Evolutionary conservation across 1,140 invertebrate species (phyloP).

Genomic region (Magallana ariakensis): DNA sequence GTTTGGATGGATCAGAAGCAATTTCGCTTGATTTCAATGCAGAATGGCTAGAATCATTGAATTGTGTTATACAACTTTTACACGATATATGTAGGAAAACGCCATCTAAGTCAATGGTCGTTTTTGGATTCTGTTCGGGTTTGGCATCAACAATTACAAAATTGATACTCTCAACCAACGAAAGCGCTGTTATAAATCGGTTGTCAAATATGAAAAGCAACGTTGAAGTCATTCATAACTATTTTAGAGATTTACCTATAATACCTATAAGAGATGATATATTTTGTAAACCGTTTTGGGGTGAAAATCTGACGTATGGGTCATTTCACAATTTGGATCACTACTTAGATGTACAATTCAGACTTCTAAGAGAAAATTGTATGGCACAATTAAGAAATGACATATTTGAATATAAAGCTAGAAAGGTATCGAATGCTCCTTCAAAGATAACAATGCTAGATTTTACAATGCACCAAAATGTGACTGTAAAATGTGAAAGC

Average conservation of each 20-base stretch:
- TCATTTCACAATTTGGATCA: conserved; percentile 84
- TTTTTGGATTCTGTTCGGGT: background rate
- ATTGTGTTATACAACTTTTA: background rate
- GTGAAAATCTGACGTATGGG: conserved; percentile 83
- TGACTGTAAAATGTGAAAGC: conserved; percentile 56
- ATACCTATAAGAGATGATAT: conserved; percentile 64
- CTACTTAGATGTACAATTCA: conserved; percentile 89
- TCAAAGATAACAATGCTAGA: conserved; percentile 32
- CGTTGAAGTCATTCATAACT: conserved; percentile 38
- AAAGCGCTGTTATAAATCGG: background rate
- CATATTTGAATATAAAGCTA: conserved; percentile 61
- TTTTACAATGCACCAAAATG: conserved; percentile 64
- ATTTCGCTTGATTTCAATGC: background rate
- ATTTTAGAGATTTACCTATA: conserved; percentile 69
- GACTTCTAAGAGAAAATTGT: conserved; percentile 86
- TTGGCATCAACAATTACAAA: background rate
- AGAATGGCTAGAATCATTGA: background rate
- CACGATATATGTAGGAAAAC: background rate
- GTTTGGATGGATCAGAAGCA: background rate
- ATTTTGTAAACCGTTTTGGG: conserved; percentile 78
- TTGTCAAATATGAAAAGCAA: background rate
- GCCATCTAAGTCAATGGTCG: background rate
- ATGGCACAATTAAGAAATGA: conserved; percentile 76
- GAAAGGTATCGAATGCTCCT: background rate
- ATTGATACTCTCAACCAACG: background rate